Percentiles rank a stretch among this genome's conserved stretches.
phyloP scores from a whole-genome alignment of 2,888 invertebrate species.

The Hydroisotoma schaefferi region DNA sequence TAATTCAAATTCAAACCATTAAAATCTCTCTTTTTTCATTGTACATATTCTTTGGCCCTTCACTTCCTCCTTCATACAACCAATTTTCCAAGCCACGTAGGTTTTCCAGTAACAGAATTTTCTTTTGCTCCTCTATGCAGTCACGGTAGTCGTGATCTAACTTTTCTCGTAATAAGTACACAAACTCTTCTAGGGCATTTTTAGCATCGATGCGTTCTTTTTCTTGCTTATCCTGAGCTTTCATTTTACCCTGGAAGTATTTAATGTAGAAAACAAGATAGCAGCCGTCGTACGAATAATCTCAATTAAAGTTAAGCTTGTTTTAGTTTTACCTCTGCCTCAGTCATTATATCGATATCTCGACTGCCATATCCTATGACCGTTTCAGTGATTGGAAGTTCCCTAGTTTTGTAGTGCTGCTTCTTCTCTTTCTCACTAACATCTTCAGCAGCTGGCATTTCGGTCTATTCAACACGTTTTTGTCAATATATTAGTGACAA shows the following conservation, averaged over 20 bases:
- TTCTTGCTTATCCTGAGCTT: slow-evolving; percentile 82
- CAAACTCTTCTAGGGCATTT: slow-evolving; percentile 96
- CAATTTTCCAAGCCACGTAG: slow-evolving; percentile 89
- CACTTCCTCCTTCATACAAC: slow-evolving; percentile 96
- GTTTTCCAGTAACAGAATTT: slow-evolving; percentile 61
- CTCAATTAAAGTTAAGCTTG: background rate
- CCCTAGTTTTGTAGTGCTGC: slow-evolving; percentile 72
- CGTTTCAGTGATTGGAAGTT: slow-evolving; percentile 75
- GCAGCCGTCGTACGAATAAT: too few species aligned
- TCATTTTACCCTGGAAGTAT: slow-evolving; percentile 66
- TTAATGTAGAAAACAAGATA: background rate
- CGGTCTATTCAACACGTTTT: slow-evolving; percentile 25
- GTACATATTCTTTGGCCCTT: slow-evolving; percentile 74
- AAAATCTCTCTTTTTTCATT: slow-evolving; percentile 52
- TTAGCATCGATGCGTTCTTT: slow-evolving; percentile 93
- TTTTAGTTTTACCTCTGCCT: slow-evolving; percentile 66
- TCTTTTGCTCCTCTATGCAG: slow-evolving; percentile 70
- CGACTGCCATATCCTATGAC: slow-evolving; percentile 68
- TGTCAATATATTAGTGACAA: background rate
- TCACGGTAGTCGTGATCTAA: slow-evolving; percentile 71
- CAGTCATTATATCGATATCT: slow-evolving; percentile 69
- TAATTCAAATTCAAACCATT: too few species aligned
- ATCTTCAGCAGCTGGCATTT: slow-evolving; percentile 9
- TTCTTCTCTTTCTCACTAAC: slow-evolving; percentile 61
- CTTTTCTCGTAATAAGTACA: slow-evolving; percentile 92